A percentile compares a stretch with the other conserved stretches of the same genome.
Conservation (phyloP, 2,113 vertebrate genomes). For the Mugil cephalus region DNA sequence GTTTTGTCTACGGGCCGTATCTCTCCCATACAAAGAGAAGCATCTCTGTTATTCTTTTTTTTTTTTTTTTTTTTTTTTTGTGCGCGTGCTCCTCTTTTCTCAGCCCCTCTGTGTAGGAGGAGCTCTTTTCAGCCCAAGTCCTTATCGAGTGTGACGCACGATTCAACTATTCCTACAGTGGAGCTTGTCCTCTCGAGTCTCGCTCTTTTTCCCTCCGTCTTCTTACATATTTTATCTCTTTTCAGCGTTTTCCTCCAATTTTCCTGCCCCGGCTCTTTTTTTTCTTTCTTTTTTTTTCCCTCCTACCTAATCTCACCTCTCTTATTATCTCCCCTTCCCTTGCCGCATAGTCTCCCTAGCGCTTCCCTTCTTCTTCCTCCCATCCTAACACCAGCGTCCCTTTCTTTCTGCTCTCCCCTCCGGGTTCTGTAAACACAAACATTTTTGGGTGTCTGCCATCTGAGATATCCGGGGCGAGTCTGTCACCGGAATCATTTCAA, state of each 20-base stretch:
- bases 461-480: conserved; percentile 67
- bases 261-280: conserved; percentile 25
- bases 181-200: conserved; percentile 47
- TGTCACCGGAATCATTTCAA: conserved; percentile 79
- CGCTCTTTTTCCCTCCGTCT: conserved; percentile 34
- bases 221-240: conserved; percentile 62
- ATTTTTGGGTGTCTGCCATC: conserved; percentile 74
- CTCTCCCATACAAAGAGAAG: conserved; percentile 27
- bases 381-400: conserved; percentile 17
- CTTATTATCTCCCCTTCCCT: conserved; percentile 35
- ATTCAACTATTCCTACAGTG: conserved; percentile 65
- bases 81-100: conserved; percentile 29
- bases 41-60: conserved; percentile 43
- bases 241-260: conserved; percentile 48
- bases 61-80: background rate
- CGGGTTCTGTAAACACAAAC: conserved; percentile 75
- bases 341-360: conserved; percentile 20
- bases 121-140: conserved; percentile 45
- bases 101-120: conserved; percentile 47
- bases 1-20: conserved; percentile 24
- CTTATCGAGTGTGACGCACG: conserved; percentile 70
- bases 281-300: conserved; percentile 32
- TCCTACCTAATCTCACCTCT: conserved; percentile 58
- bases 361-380: background rate
- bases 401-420: conserved; percentile 22